Percentiles rank a stretch among this genome's conserved stretches.
These are phyloP conservation scores for Nycticryphes semicollaris DNA, from an alignment of 2,113 vertebrate genomes.

Conservation along the genomic window DNA sequence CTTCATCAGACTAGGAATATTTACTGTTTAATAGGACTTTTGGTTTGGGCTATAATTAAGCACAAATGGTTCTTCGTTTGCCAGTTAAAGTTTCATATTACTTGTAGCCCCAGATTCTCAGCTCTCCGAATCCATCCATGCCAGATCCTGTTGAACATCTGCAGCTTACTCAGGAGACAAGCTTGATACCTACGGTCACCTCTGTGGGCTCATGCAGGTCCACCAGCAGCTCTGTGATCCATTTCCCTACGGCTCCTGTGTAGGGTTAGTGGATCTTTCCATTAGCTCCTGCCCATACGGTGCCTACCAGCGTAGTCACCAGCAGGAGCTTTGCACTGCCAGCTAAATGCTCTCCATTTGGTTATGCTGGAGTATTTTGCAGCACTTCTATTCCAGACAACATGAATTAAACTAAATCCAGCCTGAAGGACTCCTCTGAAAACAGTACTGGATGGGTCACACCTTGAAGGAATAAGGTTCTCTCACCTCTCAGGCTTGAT, in stretches of 20 bases:
- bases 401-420: not conserved
- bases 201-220: not conserved
- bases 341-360: not conserved
- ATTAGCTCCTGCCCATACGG: not conserved
- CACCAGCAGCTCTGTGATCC: not conserved
- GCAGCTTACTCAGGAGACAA: not conserved
- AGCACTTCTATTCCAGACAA: not conserved
- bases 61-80: not conserved
- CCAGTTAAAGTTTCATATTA: not conserved
- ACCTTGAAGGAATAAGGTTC: not conserved
- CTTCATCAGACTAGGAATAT: not conserved
- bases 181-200: not conserved
- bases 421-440: not conserved
- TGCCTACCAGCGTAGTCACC: not conserved
- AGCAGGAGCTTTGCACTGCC: not conserved
- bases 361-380: not conserved
- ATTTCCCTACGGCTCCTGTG: not conserved
- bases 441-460: not conserved
- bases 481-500: slow-evolving; percentile 92
- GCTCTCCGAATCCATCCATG: not conserved
- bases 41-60: not conserved
- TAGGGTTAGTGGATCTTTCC: not conserved
- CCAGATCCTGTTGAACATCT: not conserved
- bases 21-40: not conserved
- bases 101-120: not conserved